Percentiles rank a stretch among this genome's conserved stretches.
Evolutionary conservation across 2,888 invertebrate species (phyloP).

Genomic region (Eupithecia pulchellata): DNA sequence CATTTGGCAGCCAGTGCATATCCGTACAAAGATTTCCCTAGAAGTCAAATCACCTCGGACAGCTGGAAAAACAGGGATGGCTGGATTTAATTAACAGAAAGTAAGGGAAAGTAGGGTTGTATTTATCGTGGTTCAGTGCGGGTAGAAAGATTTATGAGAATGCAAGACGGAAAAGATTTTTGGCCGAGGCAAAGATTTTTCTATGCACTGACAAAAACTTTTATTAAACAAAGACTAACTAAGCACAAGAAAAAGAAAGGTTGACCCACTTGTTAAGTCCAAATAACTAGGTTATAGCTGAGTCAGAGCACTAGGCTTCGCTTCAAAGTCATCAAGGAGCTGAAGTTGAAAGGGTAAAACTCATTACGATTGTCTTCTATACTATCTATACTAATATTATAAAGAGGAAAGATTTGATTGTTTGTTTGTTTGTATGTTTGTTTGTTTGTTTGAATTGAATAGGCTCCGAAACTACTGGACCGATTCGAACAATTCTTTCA

Average conservation of each 20-base stretch:
- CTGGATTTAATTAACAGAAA: constrained; percentile 4
- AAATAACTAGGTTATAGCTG: constrained; percentile 4
- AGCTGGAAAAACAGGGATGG: not conserved
- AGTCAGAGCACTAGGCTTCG: not conserved
- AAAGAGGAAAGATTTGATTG: too few species aligned
- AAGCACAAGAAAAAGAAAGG: not conserved
- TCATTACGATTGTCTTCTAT: constrained; percentile 10
- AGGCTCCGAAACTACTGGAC: too few species aligned
- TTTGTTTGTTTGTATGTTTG: too few species aligned
- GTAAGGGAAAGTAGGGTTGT: not conserved
- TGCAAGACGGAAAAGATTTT: not conserved
- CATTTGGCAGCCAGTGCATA: not conserved
- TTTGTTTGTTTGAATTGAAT: too few species aligned
- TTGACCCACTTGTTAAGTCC: not conserved
- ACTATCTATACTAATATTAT: too few species aligned
- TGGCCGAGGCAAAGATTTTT: not conserved
- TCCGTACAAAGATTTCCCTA: not conserved
- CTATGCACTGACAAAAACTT: not conserved
- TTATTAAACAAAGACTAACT: not conserved
- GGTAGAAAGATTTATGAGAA: constrained; percentile 1
- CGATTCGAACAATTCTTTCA: too few species aligned
- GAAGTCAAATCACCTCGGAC: not conserved
- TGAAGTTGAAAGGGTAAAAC: constrained; percentile 9
- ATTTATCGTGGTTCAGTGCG: not conserved
- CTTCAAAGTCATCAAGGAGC: constrained; percentile 5